Evolutionary conservation across 1,140 invertebrate species (phyloP).

Genomic region (Mercenaria mercenaria): DNA sequence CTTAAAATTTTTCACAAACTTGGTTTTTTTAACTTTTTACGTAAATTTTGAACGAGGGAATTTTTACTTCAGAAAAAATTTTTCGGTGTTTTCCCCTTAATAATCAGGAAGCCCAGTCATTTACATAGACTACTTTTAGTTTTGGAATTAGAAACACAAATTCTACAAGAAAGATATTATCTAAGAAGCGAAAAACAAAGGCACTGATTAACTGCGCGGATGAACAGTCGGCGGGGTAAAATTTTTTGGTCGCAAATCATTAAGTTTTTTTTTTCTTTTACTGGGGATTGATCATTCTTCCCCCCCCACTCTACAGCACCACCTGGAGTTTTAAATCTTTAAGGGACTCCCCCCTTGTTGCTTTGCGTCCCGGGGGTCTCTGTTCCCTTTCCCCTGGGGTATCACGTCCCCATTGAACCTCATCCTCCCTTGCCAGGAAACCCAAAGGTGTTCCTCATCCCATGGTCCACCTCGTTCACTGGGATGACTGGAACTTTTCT

Average conservation of each 20-base stretch:
- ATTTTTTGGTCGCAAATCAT: neutral
- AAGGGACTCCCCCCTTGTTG: conserved; percentile 36
- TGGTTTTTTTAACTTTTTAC: too few species aligned
- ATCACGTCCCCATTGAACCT: neutral
- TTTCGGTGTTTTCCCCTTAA: too few species aligned
- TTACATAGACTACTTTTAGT: neutral
- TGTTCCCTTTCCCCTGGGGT: conserved; percentile 18
- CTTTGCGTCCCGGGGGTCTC: conserved; percentile 8
- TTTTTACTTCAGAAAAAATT: too few species aligned
- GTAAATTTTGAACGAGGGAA: too few species aligned
- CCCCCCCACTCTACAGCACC: conserved; percentile 18
- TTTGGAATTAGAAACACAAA: neutral
- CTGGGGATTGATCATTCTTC: neutral
- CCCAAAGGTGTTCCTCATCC: conserved; percentile 20
- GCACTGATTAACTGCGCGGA: neutral
- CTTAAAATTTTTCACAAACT: too few species aligned
- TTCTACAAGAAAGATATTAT: neutral
- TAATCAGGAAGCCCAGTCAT: neutral
- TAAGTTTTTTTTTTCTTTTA: conserved; percentile 19
- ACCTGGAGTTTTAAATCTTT: neutral
- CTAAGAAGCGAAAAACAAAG: neutral
- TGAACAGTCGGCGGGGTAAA: neutral
- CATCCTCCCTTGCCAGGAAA: conserved; percentile 3
- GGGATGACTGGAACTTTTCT: neutral
- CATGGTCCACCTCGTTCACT: neutral